phyloP scores from a whole-genome alignment of 2,888 invertebrate genomes.

The Eupsilia transversa region DNA sequence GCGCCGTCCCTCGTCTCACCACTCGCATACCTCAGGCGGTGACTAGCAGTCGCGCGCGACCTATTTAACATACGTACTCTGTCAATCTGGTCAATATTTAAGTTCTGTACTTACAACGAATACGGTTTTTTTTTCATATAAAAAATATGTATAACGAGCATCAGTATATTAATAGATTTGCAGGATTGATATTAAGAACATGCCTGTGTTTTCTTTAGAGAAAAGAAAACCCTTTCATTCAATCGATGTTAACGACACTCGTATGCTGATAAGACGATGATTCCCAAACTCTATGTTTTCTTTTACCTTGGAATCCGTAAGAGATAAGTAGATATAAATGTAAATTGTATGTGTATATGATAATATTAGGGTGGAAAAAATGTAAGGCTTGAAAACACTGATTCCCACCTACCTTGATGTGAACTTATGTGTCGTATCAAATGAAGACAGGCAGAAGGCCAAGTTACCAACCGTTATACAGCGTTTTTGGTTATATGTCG shows the following conservation, averaged over 20 bases:
- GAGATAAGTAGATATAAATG: slow-evolving; percentile 51
- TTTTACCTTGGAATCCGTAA: slow-evolving; percentile 20
- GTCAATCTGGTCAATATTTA: background rate
- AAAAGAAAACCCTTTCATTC: background rate
- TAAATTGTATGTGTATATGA: slow-evolving; percentile 62
- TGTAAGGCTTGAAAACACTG: slow-evolving; percentile 51
- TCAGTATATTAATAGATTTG: background rate
- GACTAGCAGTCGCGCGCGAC: too few species aligned
- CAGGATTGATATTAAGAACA: background rate
- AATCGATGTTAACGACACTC: slow-evolving; percentile 8
- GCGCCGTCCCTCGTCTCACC: too few species aligned
- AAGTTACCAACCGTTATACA: background rate
- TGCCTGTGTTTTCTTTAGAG: background rate
- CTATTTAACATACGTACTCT: background rate
- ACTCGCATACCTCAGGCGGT: too few species aligned
- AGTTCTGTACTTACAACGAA: too few species aligned
- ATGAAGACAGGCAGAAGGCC: slow-evolving; percentile 21
- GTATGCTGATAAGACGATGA: slow-evolving; percentile 10
- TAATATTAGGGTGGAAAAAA: slow-evolving; percentile 53
- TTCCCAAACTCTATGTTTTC: slow-evolving; percentile 34
- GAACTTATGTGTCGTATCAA: slow-evolving; percentile 32
- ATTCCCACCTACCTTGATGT: slow-evolving; percentile 53
- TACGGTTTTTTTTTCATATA: too few species aligned
- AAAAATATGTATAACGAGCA: too few species aligned
- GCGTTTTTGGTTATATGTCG: too few species aligned